Base-by-base conservation (phyloP, 2,113 vertebrate species). In the Corythaeola cristata region DNA sequence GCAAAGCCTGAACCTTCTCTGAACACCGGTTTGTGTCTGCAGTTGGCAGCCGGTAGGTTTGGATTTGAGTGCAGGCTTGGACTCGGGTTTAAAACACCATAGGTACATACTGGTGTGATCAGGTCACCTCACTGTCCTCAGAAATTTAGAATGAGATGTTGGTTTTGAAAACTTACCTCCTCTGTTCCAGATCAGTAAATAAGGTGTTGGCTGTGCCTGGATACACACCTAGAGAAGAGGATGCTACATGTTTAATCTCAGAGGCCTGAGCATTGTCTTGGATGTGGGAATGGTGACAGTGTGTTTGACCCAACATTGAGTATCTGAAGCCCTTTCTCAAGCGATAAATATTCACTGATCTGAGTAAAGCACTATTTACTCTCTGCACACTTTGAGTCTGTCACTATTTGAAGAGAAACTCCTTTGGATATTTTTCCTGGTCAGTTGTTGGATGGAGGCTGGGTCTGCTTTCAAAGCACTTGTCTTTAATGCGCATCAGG, bases 381-480 rank as follows among this genome's bases (percentile, higher is more conserved):
- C 77, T 59, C n/a, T 0, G 7, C 50, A 45, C n/a, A 6, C 63
- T 82, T 35, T 47, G 74, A 35, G 67, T 64, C 90, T 30, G n/a
- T 35, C 19, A 90, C 62, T 89, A 8, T 92, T 80, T 26, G 71
- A 82, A 72, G 81, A 85, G 87, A 71, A 90, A 83, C 87, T 89
- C 89, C 77, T 96, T 96, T 81, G 87, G 83, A 0, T 85, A 32
- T 78, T 97, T 96, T 95, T 94, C 73, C 94, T 95, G 73, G 87
- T 95, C 78, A 81, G 85, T 96, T 94, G 72, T 76, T 96, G 85
- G 88, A 94, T 55, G 71, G 73, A 92, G 66, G 33, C 75, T 89
- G 93, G 74, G 5, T 84, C 79, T 5, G 24, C 94, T 96, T 91
- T 93, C 94, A 97, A 85, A 95, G 85, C 83, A 77, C 52, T 93